These are phyloP conservation scores for Gnatocerus cornutus DNA, from an alignment of 2,888 invertebrate genomes.

Conservation along the genomic window DNA sequence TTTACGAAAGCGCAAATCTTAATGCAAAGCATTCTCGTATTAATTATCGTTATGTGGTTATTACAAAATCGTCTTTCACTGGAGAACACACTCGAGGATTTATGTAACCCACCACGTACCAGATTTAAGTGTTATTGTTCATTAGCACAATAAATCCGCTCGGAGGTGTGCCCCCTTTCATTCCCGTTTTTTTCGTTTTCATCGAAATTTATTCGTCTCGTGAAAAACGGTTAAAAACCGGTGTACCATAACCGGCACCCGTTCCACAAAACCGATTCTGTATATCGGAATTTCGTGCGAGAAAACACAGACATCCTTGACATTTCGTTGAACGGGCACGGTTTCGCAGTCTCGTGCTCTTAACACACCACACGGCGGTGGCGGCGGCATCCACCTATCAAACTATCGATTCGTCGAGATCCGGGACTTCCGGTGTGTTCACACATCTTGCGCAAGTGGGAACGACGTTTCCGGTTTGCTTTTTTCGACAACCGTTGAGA, in stretches of 20 bases:
- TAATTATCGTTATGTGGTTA: conserved; percentile 49
- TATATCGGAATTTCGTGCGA: conserved; percentile 41
- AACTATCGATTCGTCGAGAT: not conserved
- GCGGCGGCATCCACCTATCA: not conserved
- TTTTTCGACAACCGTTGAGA: not conserved
- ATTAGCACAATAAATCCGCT: conserved; percentile 7
- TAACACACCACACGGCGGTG: no score
- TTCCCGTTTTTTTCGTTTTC: conserved; percentile 3
- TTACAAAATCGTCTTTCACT: conserved; percentile 52
- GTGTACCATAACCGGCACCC: conserved; percentile 7
- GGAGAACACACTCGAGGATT: conserved; percentile 41
- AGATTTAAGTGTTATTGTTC: conserved; percentile 17
- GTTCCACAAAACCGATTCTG: conserved; percentile 19
- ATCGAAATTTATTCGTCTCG: not conserved
- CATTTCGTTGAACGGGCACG: conserved; percentile 54
- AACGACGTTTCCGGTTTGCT: conserved; percentile 9
- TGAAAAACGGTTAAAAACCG: no score
- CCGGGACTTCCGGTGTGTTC: conserved; percentile 1
- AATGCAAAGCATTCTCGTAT: conserved; percentile 45
- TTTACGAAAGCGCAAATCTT: conserved; percentile 19
- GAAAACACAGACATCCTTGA: conserved; percentile 56
- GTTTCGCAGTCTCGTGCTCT: conserved; percentile 47
- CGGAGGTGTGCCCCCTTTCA: conserved; percentile 4
- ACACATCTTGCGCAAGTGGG: conserved; percentile 8
- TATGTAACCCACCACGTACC: conserved; percentile 13